Evolutionary conservation across 2,888 invertebrate genomes (phyloP), one percentile per base, ranked within the genome.

Genomic region (Plemyria rubiginata): DNA sequence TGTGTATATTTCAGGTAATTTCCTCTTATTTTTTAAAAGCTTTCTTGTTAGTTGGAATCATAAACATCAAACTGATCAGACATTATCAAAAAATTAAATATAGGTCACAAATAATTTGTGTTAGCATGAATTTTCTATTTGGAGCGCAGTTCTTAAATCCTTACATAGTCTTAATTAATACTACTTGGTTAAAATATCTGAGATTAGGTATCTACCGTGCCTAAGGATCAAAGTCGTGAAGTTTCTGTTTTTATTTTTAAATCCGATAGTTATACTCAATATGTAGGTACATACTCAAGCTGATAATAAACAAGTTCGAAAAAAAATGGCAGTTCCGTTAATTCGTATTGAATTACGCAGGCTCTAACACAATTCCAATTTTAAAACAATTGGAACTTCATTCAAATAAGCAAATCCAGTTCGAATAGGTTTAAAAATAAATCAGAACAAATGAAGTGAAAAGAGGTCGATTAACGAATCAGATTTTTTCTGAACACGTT

Each of bases 331-430:
- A 73, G 73, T 80, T 80, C 87, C 87, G 86, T 88, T 92, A 92
- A 92, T 92, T 89, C 90, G 81, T 92, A 92, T 92, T 90, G 90
- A 90, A 85, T 92, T 92, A 87, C 92, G 22, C 75, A 76, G 79
- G 78, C 81, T 78, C 76, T 76, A 84, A 81, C 82, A 88, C 80
- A 85, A 84, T 82, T 74, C 80, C 77, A 79, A 80, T 80, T 80
- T 76, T 62, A 67, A 70, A 68, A 84, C 82, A 82, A 82, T 84
- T 72, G 75, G 75, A 81, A 76, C 72, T 73, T 74, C 75, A 80
- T 80, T 85, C 84, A 82, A 86, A 85, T 85, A 74, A 84, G 84
- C 79, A 78, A 80, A 84, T 86, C 86, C 79, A 81, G 76, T 81
- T 80, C 71, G 75, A 80, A 77, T 72, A 80, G 79, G 76, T 71